Base-by-base conservation (phyloP, 2,888 invertebrate genomes). In the Spilarctia lutea region DNA sequence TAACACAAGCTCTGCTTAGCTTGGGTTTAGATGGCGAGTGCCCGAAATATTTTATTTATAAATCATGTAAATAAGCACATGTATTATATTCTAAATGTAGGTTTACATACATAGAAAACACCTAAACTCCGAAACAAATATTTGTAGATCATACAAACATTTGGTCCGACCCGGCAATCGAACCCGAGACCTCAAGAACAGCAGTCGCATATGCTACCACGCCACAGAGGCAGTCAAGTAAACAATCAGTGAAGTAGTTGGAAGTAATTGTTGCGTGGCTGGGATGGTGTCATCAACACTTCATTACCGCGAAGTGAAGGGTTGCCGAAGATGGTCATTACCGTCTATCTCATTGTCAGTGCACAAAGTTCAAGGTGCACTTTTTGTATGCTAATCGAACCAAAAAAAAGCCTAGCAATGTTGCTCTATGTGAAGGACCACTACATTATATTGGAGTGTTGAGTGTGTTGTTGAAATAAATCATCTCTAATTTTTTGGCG, bases 291-390 rank as follows among this genome's bases (percentile, higher is more conserved):
- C 90, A 89, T 91, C 91, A 86, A 77, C 81, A 87, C 83, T 87
- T 85, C 83, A 85, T 86, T 86, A 86, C 80, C 80, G 77, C 83
- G 81, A 91, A 93, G 93, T 93, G 93, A 93, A 93, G 93, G 93
- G 93, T 91, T 90, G 87, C 86, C 87, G 88, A 90, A 88, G 88
- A 86, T 87, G 88, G 85, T 89, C 88, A 90, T 92, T 90, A 91
- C 83, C 85, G 90, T 90, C 92, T 91, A 91, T 90, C 91, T 93
- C 93, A 93, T 91, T 91, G 91, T 89, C 89, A 85, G 86, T 81
- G 79, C 83, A 79, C 86, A 92, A 93, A 93, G 93, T 91, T 92
- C 93, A 93, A 93, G 92, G 93, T 73, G 73, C 73, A 84, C 87
- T 88, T 89, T 86, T 83, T 85, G 74, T 81, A 76, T 79, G 85